A percentile compares a stretch with the other conserved stretches of the same genome.
Conservation (phyloP, 2,888 invertebrate genomes). For the Callinectes sapidus region DNA sequence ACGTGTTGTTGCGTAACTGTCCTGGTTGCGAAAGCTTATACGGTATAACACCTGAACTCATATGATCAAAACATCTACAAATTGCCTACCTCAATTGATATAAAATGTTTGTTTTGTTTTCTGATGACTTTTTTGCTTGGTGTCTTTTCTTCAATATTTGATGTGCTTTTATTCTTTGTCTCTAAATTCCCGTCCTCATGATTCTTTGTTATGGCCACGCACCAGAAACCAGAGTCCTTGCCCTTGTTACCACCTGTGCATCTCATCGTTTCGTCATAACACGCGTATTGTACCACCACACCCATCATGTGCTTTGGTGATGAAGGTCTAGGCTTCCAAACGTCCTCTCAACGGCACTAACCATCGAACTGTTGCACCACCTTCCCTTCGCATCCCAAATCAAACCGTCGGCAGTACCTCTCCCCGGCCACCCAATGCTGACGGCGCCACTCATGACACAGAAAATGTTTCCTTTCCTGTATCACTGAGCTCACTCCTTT, state of each 20-base stretch:
- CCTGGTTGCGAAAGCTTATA: neutral
- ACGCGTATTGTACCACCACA: neutral
- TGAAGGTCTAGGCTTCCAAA: neutral
- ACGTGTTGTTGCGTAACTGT: neutral
- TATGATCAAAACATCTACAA: neutral
- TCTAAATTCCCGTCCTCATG: neutral
- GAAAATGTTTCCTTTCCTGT: neutral
- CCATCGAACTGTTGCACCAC: neutral
- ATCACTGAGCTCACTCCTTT: neutral
- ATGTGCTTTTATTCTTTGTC: neutral
- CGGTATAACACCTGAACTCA: neutral
- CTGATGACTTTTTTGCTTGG: neutral
- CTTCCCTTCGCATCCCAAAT: neutral
- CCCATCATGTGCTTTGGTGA: neutral
- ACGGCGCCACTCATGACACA: neutral
- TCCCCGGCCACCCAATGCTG: neutral
- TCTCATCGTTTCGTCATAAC: neutral
- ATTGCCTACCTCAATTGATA: neutral
- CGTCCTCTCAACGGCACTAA: neutral
- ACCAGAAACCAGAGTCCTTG: neutral
- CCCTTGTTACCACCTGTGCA: neutral
- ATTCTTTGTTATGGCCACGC: neutral
- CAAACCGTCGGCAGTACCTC: neutral
- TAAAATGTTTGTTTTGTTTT: neutral
- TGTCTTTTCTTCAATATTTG: neutral